Evolutionary conservation across 2,888 invertebrate genomes (phyloP).

Genomic region (Ennomos fuscantarius): DNA sequence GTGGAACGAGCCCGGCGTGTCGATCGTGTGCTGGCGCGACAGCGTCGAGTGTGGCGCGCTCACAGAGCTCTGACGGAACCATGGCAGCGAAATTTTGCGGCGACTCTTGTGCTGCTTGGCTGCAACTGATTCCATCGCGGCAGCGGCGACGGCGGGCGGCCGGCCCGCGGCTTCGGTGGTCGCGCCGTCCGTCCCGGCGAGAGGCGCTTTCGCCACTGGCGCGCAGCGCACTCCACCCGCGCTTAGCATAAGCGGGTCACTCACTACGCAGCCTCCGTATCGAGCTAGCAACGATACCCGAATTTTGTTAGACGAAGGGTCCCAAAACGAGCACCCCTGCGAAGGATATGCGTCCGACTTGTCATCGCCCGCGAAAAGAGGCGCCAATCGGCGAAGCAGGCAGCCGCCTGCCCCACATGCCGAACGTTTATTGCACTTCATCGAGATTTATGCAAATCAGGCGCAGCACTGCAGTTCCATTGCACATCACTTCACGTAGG

Average conservation of each 20-base stretch:
- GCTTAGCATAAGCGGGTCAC: conserved; percentile 53
- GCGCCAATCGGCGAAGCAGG: conserved; percentile 9
- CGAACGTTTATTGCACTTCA: conserved; percentile 2
- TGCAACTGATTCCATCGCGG: conserved; percentile 59
- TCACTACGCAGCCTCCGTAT: conserved; percentile 83
- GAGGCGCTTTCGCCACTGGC: conserved; percentile 68
- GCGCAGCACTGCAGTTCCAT: background rate
- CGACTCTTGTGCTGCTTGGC: conserved; percentile 88
- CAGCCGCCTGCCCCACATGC: background rate
- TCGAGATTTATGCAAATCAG: conserved; percentile 11
- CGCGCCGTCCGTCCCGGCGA: conserved; percentile 69
- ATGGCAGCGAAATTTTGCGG: conserved; percentile 94
- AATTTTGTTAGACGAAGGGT: conserved; percentile 62
- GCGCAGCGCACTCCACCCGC: conserved; percentile 49
- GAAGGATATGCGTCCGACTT: conserved; percentile 70
- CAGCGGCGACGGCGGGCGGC: conserved; percentile 58
- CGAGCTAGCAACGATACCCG: conserved; percentile 79
- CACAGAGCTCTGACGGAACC: conserved; percentile 94
- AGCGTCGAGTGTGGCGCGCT: conserved; percentile 90
- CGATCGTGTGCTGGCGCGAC: conserved; percentile 95
- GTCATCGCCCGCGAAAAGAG: conserved; percentile 51
- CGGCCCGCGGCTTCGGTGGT: conserved; percentile 59
- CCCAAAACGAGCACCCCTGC: conserved; percentile 57
- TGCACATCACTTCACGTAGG: background rate
- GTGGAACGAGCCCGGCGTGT: conserved; percentile 94